Conservation (phyloP, 1,140 invertebrate genomes). For the Drosophila santomea region DNA sequence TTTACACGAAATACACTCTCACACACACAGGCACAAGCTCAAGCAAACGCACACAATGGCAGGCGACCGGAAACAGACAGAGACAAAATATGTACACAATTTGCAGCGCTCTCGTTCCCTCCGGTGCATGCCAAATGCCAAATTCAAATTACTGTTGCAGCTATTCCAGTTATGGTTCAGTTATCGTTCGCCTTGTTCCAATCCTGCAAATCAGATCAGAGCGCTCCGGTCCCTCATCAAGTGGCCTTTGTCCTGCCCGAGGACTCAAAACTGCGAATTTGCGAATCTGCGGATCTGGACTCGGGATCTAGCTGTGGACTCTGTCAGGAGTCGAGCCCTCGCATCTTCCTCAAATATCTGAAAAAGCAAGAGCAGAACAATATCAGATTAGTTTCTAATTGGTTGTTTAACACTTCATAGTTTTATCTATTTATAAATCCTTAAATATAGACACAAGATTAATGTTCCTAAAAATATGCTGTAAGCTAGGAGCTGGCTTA, state of each 20-base stretch:
- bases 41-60: slow-evolving; percentile 27
- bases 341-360: slow-evolving; percentile 56
- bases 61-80: slow-evolving; percentile 33
- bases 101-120: slow-evolving; percentile 38
- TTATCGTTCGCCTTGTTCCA: slow-evolving; percentile 34
- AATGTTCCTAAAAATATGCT: background rate
- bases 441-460: too few relatives aligned
- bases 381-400: background rate
- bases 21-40: slow-evolving; percentile 18
- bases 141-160: slow-evolving; percentile 76
- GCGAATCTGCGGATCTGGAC: slow-evolving; percentile 7
- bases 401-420: too few relatives aligned
- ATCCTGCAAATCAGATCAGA: slow-evolving; percentile 56
- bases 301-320: slow-evolving; percentile 42
- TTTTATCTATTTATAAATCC: too few relatives aligned
- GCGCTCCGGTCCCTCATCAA: slow-evolving; percentile 23
- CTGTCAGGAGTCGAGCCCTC: slow-evolving; percentile 48
- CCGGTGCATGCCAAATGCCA: slow-evolving; percentile 52
- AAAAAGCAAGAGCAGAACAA: slow-evolving; percentile 17
- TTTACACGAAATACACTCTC: slow-evolving; percentile 59
- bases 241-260: slow-evolving; percentile 10
- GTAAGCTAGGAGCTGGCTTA: background rate
- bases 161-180: slow-evolving; percentile 52
- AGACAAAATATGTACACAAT: slow-evolving; percentile 70
- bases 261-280: slow-evolving; percentile 1